Percentiles rank a stretch among this genome's conserved stretches.
Evolutionary conservation across 2,888 invertebrate species (phyloP).

Genomic region (Prosapia bicincta): DNA sequence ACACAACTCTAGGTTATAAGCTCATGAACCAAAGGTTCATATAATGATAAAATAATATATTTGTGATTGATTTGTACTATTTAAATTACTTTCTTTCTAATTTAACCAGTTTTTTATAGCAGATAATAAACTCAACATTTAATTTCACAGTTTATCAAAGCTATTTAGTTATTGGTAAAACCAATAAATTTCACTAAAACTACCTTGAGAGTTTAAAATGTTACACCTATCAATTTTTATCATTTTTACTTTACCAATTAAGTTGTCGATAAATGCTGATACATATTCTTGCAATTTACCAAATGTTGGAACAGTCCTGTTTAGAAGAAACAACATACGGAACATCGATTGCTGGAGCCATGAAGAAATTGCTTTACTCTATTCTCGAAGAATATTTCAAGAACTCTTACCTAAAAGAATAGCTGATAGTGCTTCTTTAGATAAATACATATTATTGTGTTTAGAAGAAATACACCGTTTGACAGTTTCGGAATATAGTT

Average conservation of each 20-base stretch:
- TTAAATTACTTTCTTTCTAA: too few relatives aligned
- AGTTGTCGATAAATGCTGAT: background rate
- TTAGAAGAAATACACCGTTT: conserved; percentile 6
- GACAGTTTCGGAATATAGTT: conserved; percentile 21
- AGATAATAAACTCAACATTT: too few relatives aligned
- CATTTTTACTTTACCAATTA: background rate
- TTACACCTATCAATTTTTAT: background rate
- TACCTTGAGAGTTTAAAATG: background rate
- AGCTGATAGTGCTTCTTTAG: background rate
- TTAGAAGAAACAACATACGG: conserved; percentile 29
- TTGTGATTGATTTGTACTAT: too few relatives aligned
- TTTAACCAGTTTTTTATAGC: too few relatives aligned
- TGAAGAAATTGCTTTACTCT: conserved; percentile 33
- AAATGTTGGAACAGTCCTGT: conserved; percentile 37
- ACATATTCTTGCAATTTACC: conserved; percentile 28
- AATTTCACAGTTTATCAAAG: too few relatives aligned
- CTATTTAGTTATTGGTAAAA: too few relatives aligned
- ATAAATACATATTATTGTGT: background rate
- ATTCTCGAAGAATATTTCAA: conserved; percentile 31
- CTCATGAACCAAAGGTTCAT: too few relatives aligned
- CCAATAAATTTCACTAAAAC: too few relatives aligned
- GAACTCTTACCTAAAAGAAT: conserved; percentile 32
- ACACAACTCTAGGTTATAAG: too few relatives aligned
- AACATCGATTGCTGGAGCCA: conserved; percentile 33
- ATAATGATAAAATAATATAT: too few relatives aligned